Evolutionary conservation across 2,113 vertebrate species (phyloP), one percentile per base, ranked within the genome.

Genomic region (Anoplopoma fimbria): DNA sequence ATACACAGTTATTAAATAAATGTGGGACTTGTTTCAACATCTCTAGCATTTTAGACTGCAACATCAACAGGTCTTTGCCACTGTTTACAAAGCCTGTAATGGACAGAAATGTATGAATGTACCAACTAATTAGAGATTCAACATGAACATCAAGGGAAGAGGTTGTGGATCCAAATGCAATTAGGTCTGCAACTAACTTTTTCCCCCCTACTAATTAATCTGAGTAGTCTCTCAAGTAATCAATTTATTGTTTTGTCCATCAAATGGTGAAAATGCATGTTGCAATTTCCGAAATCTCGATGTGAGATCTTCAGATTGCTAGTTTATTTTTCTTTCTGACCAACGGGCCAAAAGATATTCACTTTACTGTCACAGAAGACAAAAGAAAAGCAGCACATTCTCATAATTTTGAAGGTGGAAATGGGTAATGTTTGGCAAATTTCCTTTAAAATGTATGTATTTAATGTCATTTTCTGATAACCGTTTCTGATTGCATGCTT

Each of bases 1-100:
- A 77, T 21, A 38, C 42, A 72, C 34, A 57, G 4, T 83, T 49
- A 69, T 85, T 75, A 82, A 84, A 82, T 38, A 51, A 64, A 58
- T 23, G 42, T 36, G 23, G 3, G 58, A 61, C 51, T 60, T 29
- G 29, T 83, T 45, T 79, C 72, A 45, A 33, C 63, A 49, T 80
- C 40, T 71, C 15, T 15, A 19, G 27, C 62, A 53, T 36, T 29
- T 3, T 17, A 69, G 29, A 53, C 23, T 69, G 55, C 27, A 31
- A 36, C 57, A 57, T 62, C 40, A 61, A 33, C 31, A 62, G 42
- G 33, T 77, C 49, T 58, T 38, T 13, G 38, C 38, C 27, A 15
- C 15, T 40, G 62, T 67, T 74, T 53, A 53, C 36, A 40, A 69
- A 58, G 55, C 60, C 23, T n/a, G 13, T 58, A 69, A 80, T 17